Evolutionary conservation across 1,140 invertebrate genomes (phyloP).

Genomic region (Delia radicum): DNA sequence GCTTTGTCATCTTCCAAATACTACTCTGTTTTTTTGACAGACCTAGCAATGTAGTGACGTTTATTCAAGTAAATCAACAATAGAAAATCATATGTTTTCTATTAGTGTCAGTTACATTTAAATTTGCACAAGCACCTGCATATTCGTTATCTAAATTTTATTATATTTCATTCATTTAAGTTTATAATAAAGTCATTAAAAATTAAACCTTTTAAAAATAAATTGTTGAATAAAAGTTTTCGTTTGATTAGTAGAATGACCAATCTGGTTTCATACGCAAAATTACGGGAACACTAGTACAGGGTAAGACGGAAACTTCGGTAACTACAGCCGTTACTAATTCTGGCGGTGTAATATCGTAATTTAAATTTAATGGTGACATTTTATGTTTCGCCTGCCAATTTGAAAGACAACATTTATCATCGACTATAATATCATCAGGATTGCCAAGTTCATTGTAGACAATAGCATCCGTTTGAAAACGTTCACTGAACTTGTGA

Average conservation of each 20-base stretch:
- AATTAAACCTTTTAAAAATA: too few relatives aligned
- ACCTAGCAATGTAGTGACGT: too few relatives aligned
- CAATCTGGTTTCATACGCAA: constrained; percentile 74
- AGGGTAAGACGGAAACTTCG: constrained; percentile 85
- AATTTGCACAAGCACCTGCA: too few relatives aligned
- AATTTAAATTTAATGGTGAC: constrained; percentile 77
- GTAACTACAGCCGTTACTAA: constrained; percentile 88
- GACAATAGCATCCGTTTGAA: constrained; percentile 90
- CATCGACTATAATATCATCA: constrained; percentile 65
- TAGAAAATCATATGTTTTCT: too few relatives aligned
- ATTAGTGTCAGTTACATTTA: too few relatives aligned
- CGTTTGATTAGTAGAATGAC: constrained; percentile 55
- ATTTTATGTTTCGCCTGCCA: constrained; percentile 65
- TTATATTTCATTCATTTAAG: too few relatives aligned
- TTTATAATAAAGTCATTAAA: too few relatives aligned
- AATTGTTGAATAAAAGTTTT: too few relatives aligned
- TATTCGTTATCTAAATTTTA: too few relatives aligned
- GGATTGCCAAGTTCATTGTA: constrained; percentile 88
- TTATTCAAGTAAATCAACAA: too few relatives aligned
- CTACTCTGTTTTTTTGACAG: too few relatives aligned
- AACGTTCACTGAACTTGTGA: constrained; percentile 89
- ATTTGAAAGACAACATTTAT: constrained; percentile 63
- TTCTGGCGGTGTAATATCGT: constrained; percentile 91
- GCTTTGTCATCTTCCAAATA: too few relatives aligned
- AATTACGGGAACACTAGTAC: constrained; percentile 90